phyloP scores from a whole-genome alignment of 2,797 vertebrate genomes.

The Pristis pectinata region DNA sequence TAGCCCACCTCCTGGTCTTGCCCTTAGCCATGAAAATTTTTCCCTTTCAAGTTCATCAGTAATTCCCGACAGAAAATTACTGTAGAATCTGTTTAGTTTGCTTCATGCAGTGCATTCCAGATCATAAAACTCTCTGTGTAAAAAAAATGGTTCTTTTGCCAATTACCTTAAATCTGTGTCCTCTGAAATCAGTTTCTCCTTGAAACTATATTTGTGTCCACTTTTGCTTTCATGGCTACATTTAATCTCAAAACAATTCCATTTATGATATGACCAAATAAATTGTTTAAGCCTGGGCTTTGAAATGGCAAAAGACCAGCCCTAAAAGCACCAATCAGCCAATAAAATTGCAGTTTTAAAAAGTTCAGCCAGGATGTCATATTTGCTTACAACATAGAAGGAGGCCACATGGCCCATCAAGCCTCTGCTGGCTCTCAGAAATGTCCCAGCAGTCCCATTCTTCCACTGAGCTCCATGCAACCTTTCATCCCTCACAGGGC shows the following conservation, averaged over 20 bases:
- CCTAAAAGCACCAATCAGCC: background rate
- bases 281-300: background rate
- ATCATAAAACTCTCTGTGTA: background rate
- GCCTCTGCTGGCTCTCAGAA: no score
- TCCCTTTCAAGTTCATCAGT: background rate
- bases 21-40: background rate
- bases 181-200: background rate
- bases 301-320: background rate
- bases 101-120: background rate
- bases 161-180: background rate
- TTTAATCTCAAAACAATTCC: background rate
- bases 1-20: background rate
- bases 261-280: background rate
- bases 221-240: background rate
- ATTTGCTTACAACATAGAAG: no score
- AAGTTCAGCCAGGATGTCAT: background rate
- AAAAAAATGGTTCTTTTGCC: background rate
- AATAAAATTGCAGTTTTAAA: background rate
- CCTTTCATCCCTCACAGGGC: no score
- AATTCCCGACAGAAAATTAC: background rate
- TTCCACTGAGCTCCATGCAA: no score
- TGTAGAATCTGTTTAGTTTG: background rate
- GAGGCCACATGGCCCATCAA: no score
- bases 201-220: background rate
- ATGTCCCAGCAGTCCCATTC: no score